These are phyloP conservation scores for Portunus trituberculatus DNA, from an alignment of 1,140 invertebrate genomes.

Conservation along the genomic window DNA sequence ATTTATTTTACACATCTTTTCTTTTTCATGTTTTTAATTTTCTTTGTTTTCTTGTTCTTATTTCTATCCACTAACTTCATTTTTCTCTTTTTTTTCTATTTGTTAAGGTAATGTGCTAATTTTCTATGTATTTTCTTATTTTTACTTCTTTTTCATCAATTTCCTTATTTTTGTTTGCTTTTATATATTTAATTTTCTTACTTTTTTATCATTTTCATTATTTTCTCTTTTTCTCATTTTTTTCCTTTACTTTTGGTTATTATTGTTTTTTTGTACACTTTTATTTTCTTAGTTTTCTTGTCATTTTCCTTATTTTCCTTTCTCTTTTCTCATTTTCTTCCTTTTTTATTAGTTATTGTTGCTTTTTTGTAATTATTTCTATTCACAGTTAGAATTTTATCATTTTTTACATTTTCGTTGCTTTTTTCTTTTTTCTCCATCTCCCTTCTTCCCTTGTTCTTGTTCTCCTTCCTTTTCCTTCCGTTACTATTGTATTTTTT, in stretches of 20 bases:
- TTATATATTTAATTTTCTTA: background rate
- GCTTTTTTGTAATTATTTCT: no score
- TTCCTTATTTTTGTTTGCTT: background rate
- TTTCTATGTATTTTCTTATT: background rate
- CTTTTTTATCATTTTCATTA: background rate
- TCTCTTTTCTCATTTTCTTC: background rate
- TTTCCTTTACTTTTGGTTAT: background rate
- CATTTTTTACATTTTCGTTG: background rate
- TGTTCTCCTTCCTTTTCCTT: no score
- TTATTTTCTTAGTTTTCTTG: background rate
- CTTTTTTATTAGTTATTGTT: background rate
- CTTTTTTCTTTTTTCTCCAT: background rate
- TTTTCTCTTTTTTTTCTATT: no score
- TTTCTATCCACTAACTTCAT: no score
- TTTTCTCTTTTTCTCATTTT: background rate
- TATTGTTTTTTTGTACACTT: background rate
- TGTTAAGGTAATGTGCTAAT: no score
- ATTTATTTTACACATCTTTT: no score
- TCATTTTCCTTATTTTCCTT: background rate
- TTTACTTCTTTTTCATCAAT: background rate
- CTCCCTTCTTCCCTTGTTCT: no score
- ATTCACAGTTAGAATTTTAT: no score
- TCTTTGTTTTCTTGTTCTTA: background rate
- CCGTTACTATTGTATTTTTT: no score
- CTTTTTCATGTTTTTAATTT: background rate